Evolutionary conservation across 2,888 invertebrate genomes (phyloP), one percentile per base, ranked within the genome.

Genomic region (Drosophila atripex): DNA sequence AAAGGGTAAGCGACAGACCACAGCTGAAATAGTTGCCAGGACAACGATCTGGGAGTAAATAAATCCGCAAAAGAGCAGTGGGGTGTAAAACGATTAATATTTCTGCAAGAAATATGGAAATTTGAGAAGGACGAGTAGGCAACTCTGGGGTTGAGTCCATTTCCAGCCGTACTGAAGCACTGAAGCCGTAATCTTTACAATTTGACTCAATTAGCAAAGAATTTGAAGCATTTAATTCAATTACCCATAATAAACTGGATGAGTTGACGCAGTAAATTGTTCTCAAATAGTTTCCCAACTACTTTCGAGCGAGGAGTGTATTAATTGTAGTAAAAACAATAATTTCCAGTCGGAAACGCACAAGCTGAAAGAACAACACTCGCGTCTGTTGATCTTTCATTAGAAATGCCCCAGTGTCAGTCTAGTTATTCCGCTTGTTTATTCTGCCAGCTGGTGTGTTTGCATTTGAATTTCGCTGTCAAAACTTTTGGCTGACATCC

Each of bases 401-500:
- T 52, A 50, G 51, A 51, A 80, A n/a, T n/a, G 45, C 21, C 25
- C 9, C 41, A 32, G 49, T 79, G 80, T 54, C 47, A 61, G 53
- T 63, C 75, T 9, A 61, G 61, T 32, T 49, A 16, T 25, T 28
- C 3, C 2, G 38, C 30, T 6, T 53, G 66, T 68, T 64, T 66
- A 54, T 53, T 30, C 35, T 54, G 45, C 16, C 39, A 50, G 51
- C 16, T 78, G 72, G 66, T 49, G 55, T 66, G 77, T 72, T 80
- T 78, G 61, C 63, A 41, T 30, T 71, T 39, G 39, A 71, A 85
- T 71, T 76, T 73, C 56, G 39, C 68, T 78, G 65, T 78, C 82
- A 79, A 80, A 85, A 79, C 61, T 75, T 30, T 45, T 18, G 45
- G 28, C 16, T 70, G 53, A 21, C 35, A 47, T 14, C 35, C 46